Evolutionary conservation across 2,113 vertebrate species (phyloP).

Genomic region (Lycocorax pyrrhopterus): DNA sequence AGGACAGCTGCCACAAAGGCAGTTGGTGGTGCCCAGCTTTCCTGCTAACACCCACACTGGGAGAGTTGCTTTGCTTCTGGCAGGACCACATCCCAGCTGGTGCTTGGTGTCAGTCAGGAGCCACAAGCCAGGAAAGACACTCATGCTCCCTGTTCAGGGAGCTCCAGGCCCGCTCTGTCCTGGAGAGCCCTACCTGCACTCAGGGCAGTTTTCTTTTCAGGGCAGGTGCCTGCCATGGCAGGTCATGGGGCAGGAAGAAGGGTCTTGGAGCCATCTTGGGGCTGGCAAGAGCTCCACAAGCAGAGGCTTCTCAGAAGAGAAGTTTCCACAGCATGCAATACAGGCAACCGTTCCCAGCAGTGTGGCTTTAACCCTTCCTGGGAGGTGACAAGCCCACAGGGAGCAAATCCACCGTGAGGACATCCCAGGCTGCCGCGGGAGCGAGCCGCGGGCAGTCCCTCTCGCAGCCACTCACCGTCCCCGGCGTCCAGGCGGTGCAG

Average conservation of each 20-base stretch:
- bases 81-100: not conserved
- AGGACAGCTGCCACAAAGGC: not conserved
- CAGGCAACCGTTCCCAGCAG: not conserved
- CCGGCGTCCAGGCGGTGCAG: conserved; percentile 67
- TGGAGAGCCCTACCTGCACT: not conserved
- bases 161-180: fast-evolving
- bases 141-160: fast-evolving
- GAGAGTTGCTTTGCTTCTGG: not conserved
- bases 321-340: not conserved
- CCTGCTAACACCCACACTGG: not conserved
- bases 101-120: not conserved
- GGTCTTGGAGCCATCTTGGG: not conserved
- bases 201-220: not conserved
- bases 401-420: not conserved
- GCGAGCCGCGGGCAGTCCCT: fast-evolving
- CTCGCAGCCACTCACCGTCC: conserved; percentile 38
- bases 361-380: not conserved
- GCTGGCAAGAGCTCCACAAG: too few relatives aligned
- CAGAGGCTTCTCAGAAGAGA: not conserved
- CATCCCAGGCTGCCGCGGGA: fast-evolving
- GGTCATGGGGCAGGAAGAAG: not conserved
- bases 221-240: not conserved
- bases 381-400: not conserved
- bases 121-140: not conserved
- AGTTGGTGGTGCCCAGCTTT: not conserved